A percentile compares a stretch with the other conserved stretches of the same genome.
These are phyloP conservation scores for Caenorhabditis sp. DNA, from an alignment of 2,888 invertebrate species.

Conservation along the genomic window DNA sequence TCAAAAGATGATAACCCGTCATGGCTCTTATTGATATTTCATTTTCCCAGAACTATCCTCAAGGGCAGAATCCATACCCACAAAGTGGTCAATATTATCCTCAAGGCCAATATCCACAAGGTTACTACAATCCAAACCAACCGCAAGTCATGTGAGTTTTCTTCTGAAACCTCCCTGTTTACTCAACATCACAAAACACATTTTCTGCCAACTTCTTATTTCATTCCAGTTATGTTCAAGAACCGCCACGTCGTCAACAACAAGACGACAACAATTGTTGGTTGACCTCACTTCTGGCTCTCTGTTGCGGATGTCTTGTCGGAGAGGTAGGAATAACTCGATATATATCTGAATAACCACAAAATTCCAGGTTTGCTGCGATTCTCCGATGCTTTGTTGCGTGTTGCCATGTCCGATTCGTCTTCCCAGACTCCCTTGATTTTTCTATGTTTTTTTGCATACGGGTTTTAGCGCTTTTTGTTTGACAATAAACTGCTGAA, in stretches of 20 bases:
- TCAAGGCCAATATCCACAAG: conserved; percentile 55
- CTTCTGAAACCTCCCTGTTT: neutral
- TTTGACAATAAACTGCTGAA: conserved; percentile 5
- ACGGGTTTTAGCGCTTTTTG: conserved; percentile 13
- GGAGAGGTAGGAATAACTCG: conserved; percentile 51
- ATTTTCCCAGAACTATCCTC: conserved; percentile 31
- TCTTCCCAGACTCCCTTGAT: conserved; percentile 42
- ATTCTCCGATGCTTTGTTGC: conserved; percentile 54
- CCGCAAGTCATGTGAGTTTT: conserved; percentile 64
- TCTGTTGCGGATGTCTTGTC: conserved; percentile 63
- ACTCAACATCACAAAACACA: neutral
- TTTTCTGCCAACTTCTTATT: neutral
- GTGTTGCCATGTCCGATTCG: conserved; percentile 53
- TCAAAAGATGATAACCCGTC: too few species aligned
- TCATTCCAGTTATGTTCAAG: conserved; percentile 53
- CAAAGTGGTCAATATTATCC: conserved; percentile 34
- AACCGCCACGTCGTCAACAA: conserved; percentile 38
- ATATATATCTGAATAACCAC: neutral
- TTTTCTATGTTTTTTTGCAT: neutral
- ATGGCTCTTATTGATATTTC: too few species aligned
- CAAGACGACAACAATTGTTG: conserved; percentile 53
- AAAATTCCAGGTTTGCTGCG: conserved; percentile 44
- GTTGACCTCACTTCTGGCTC: conserved; percentile 57
- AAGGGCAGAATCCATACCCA: conserved; percentile 49
- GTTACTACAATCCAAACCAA: conserved; percentile 57